Base-by-base conservation (phyloP, 1,140 invertebrate genomes). In the Bombus vancouverensis region DNA sequence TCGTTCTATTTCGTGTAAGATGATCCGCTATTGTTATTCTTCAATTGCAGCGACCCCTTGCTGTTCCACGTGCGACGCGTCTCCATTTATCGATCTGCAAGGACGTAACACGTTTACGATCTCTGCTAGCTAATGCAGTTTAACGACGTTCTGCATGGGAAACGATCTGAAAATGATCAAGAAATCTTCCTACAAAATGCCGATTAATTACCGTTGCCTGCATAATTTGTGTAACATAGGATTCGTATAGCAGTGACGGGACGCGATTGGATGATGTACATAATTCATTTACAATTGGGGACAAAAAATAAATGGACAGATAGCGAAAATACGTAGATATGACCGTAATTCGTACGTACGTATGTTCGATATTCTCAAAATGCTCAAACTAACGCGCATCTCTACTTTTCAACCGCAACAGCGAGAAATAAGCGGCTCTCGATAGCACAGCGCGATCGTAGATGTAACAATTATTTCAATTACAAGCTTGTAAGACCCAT, bases 1-100 rank as follows among this genome's bases (percentile, higher is more conserved):
- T 88, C 73, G 13, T 53, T 80, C 62, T 66, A 78, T 83, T 57
- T 72, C 72, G 8, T 32, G 87, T 89, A 89, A 88, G 79, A 73
- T 44, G 87, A 89, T 86, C 74, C 66, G 47, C 18, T 68, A 81
- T 81, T 81, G 57, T 74, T 66, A 34, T 34, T 68, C 44, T 25
- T 57, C 83, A 62, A 85, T 72, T 53, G 42, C 42, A 12, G 25
- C 68, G 10, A 25, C 59, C 79, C 79, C 57, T 57, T 34, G 66
- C 9, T 25, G n/a, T 62, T 34, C 42, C 44, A 25, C 25, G 32
- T 22, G 59, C 28, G 28, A 25, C 59, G 10, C 39, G n/a, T 37
- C 25, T 39, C 44, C 39, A 34, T 68, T 66, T 80, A 57, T 42
- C 66, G 39, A 78, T 72, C 28, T 22, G 65, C 37, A 15, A 42